Evolutionary conservation across 2,113 vertebrate genomes (phyloP), one percentile per base, ranked within the genome.

Genomic region (Cervus canadensis): DNA sequence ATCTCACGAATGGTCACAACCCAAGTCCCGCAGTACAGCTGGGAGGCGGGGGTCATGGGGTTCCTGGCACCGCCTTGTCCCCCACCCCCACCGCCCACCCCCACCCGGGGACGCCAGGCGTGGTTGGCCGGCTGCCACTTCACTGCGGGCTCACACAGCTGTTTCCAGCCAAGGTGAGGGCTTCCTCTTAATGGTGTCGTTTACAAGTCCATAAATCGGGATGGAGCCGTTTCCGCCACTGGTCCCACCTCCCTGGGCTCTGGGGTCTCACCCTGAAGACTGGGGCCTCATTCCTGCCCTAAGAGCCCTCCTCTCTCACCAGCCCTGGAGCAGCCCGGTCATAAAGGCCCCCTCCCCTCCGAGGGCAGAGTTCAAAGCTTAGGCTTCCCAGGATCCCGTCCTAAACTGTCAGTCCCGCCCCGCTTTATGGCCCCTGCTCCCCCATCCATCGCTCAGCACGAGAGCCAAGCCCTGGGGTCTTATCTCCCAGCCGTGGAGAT

Each of bases 241-340:
- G 98, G 97, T 89, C 96, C 95, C 98, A 98, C 97, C 98, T 98
- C 96, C 87, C 95, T 87, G 88, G 81, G 98, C 98, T 98, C 98
- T 98, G 98, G 95, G 96, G 84, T 95, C 98, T 98, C 97, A 98
- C 97, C 96, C 94, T 57, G 94, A 54, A 19, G 8, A 15, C 52
- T 2, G 99, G 99, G 99, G 99, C 99, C 99, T 99, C 98, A 99
- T 99, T 99, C 99, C 99, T 98, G 99, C 99, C 98, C 98, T 99
- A 99, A 99, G 99, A 99, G 99, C 99, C 99, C 98, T 98, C 98
- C 99, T 99, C 99, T 99, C 99, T 99, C 99, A 99, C 98, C 98
- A 98, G 97, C 98, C 99, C 99, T 98, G 98, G 98, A 98, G 99
- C 98, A 98, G 98, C 96, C 81, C 0, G 97, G 98, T 99, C 99